Percentiles rank a stretch among this genome's conserved stretches.
phyloP scores from a whole-genome alignment of 1,140 invertebrate species.

The Apis laboriosa region DNA sequence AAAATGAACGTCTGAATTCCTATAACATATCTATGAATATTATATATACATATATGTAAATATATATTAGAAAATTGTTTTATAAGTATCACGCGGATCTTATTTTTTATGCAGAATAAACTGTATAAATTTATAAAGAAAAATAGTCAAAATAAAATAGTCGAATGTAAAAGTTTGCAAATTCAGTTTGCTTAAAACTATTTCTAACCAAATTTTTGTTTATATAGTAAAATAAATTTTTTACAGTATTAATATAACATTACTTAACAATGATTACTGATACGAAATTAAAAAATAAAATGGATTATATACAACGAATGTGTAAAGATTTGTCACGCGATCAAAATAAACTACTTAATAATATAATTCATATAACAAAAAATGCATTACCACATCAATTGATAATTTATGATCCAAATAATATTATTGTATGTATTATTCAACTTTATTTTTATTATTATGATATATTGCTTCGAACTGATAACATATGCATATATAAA shows the following conservation, averaged over 20 bases:
- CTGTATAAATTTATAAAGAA: neutral
- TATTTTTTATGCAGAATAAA: neutral
- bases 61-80: conserved; percentile 53
- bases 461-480: conserved; percentile 40
- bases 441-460: conserved; percentile 61
- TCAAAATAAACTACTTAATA: conserved; percentile 34
- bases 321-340: neutral
- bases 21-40: conserved; percentile 45
- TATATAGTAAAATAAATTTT: neutral
- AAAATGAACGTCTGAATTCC: neutral
- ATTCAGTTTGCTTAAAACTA: conserved; percentile 10
- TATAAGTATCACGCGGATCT: conserved; percentile 29
- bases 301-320: conserved; percentile 27
- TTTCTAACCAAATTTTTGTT: conserved; percentile 31
- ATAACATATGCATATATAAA: conserved; percentile 64
- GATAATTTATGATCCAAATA: conserved; percentile 42
- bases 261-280: conserved; percentile 42
- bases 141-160: neutral
- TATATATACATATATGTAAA: conserved; percentile 52
- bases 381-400: conserved; percentile 53
- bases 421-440: conserved; percentile 61
- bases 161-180: conserved; percentile 9
- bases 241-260: neutral
- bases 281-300: conserved; percentile 20
- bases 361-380: conserved; percentile 40